Evolutionary conservation across 2,113 vertebrate species (phyloP), one percentile per base, ranked within the genome.

Genomic region (Neotoma lepida): DNA sequence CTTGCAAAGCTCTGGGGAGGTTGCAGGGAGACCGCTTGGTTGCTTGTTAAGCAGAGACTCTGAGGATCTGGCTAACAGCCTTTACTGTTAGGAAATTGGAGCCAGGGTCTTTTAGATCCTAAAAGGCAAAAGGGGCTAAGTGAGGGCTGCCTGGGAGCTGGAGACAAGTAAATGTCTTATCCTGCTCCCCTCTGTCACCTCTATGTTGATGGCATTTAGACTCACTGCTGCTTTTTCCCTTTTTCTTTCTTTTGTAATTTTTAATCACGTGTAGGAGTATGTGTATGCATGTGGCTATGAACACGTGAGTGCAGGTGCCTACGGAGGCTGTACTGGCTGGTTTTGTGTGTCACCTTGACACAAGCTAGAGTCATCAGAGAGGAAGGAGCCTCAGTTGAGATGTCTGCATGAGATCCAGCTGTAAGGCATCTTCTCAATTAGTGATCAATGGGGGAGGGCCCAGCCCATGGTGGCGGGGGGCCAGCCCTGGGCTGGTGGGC

Each of bases 21-120:
- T 9, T 88, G 44, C 78, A 28, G 49, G 7, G 63, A 78, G 33
- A 51, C 41, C 61, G 78, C 73, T 33, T 54, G 88, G 71, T 35
- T 85, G 68, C 49, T 66, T 41, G n/a, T 90, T 84, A 56, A 74
- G 73, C n/a, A 20, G 30, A 68, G 58, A 56, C 54, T 84, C 39
- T 28, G 41, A 73, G 86, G 44, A 2, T 63, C 24, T 35, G 68
- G 76, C 64, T 56, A 64, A 0, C 39, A 44, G 86, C 66, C 58
- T 93, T 70, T 74, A 46, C 58, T 86, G 30, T 85, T 30, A n/a
- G 88, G 58, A 74, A 90, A 85, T 4, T 41, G 49, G 54, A 93
- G 78, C 81, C 41, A 28, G 44, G 35, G 51, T n/a, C 39, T 12
- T 33, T 51, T 66, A 39, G 56, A 74, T 0, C n/a, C n/a, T 30